A percentile compares a stretch with the other conserved stretches of the same genome.
Evolutionary conservation across 2,113 vertebrate genomes (phyloP).

Genomic region (Rhabdornis inornatus): DNA sequence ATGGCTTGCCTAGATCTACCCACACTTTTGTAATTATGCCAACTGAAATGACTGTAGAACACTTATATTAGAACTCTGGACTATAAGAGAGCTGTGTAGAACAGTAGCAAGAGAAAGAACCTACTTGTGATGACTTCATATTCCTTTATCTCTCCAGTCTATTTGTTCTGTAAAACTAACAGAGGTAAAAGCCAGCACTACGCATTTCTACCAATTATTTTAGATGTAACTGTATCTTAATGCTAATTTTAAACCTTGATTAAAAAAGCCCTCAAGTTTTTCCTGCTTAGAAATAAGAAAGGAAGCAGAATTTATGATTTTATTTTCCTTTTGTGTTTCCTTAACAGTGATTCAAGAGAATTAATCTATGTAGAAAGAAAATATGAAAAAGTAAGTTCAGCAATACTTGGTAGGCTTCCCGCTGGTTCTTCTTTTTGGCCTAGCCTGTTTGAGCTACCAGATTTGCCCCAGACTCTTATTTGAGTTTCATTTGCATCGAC

Average conservation of each 20-base stretch:
- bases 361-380: neutral
- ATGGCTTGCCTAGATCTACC: neutral
- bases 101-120: neutral
- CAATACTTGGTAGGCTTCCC: neutral
- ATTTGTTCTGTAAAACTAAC: constrained; percentile 22
- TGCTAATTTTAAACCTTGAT: neutral
- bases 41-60: neutral
- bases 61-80: neutral
- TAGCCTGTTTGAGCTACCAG: neutral
- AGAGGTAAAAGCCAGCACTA: neutral
- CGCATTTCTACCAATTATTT: neutral
- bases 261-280: neutral
- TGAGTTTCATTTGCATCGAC: neutral
- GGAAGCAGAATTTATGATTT: neutral
- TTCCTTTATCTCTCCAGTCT: neutral
- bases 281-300: neutral
- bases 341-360: neutral
- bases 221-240: neutral
- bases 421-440: neutral
- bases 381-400: neutral
- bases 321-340: neutral
- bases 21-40: neutral
- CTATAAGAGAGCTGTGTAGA: neutral
- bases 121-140: neutral
- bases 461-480: neutral